Evolutionary conservation across 2,888 invertebrate species (phyloP).

Genomic region (Corythucha ciliata): DNA sequence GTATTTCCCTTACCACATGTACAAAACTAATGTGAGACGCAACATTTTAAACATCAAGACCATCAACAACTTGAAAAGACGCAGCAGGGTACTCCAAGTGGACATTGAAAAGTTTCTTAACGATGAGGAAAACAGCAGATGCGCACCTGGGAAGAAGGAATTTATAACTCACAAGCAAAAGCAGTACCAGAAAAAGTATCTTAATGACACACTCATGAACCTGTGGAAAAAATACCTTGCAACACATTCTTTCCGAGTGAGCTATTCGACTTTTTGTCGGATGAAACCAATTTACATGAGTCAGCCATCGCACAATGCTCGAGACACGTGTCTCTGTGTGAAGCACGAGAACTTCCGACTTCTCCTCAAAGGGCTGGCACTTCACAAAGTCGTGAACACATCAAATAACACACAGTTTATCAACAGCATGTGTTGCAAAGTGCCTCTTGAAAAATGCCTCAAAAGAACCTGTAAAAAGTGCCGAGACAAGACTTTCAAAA

Average conservation of each 20-base stretch:
- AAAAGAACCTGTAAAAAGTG: constrained; percentile 5
- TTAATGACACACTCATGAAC: constrained; percentile 15
- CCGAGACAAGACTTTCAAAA: not conserved
- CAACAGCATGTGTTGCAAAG: constrained; percentile 13
- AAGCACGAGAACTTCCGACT: constrained; percentile 10
- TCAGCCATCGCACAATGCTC: not conserved
- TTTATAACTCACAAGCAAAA: constrained; percentile 1
- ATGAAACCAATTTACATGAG: constrained; percentile 4
- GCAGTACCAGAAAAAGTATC: constrained; percentile 13
- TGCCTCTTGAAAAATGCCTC: constrained; percentile 5
- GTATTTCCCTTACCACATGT: constrained; percentile 10
- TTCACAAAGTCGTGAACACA: constrained; percentile 10
- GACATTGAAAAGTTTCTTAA: constrained; percentile 8
- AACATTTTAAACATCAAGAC: constrained; percentile 4
- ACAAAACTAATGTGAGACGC: constrained; percentile 7
- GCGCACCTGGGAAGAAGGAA: constrained; percentile 6
- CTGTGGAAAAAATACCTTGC: constrained; percentile 8
- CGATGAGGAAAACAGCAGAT: constrained; percentile 12
- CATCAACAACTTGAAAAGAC: not conserved
- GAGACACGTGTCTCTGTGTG: constrained; percentile 14
- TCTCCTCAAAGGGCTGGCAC: not conserved
- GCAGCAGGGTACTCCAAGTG: constrained; percentile 3
- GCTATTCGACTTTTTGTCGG: constrained; percentile 15
- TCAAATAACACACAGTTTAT: not conserved
- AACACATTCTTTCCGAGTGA: not conserved